Conservation (phyloP, 2,888 invertebrate species). For the Alcis repandata region DNA sequence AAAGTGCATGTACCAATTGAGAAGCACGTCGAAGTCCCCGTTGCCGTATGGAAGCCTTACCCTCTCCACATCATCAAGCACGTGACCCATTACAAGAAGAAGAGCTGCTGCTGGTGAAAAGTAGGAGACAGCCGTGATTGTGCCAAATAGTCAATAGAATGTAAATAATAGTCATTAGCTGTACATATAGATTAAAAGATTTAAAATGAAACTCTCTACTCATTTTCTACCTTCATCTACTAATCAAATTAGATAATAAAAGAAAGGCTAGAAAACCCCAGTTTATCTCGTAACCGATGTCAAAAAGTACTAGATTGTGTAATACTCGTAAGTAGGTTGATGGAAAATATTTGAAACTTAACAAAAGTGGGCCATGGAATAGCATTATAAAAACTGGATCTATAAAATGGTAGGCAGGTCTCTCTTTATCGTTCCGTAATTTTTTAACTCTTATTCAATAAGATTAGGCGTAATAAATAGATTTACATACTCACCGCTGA, state of each 20-base stretch:
- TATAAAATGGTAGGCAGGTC: constrained; percentile 7
- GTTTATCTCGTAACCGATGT: constrained; percentile 7
- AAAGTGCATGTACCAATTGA: constrained; percentile 77
- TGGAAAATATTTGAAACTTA: constrained; percentile 12
- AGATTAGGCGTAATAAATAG: background rate
- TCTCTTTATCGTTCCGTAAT: background rate
- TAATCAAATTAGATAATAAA: constrained; percentile 5
- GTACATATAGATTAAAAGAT: constrained; percentile 60
- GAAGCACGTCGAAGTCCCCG: constrained; percentile 79
- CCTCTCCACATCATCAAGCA: constrained; percentile 83
- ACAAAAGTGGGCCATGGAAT: constrained; percentile 19
- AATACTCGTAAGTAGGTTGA: constrained; percentile 11
- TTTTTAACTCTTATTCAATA: too few relatives aligned
- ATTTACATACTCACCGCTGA: background rate
- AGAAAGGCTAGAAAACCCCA: constrained; percentile 10
- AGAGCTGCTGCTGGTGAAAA: constrained; percentile 79
- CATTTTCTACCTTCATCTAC: constrained; percentile 22
- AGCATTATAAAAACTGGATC: constrained; percentile 10
- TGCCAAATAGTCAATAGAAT: constrained; percentile 83
- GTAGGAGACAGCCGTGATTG: constrained; percentile 66
- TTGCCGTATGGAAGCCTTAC: constrained; percentile 81
- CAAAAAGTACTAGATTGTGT: background rate
- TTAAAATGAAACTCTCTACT: constrained; percentile 30
- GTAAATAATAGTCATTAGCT: constrained; percentile 85
- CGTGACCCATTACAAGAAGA: constrained; percentile 82